A percentile compares a stretch with the other conserved stretches of the same genome.
Conservation (phyloP, 1,140 invertebrate species). For the Drosophila burlai region DNA sequence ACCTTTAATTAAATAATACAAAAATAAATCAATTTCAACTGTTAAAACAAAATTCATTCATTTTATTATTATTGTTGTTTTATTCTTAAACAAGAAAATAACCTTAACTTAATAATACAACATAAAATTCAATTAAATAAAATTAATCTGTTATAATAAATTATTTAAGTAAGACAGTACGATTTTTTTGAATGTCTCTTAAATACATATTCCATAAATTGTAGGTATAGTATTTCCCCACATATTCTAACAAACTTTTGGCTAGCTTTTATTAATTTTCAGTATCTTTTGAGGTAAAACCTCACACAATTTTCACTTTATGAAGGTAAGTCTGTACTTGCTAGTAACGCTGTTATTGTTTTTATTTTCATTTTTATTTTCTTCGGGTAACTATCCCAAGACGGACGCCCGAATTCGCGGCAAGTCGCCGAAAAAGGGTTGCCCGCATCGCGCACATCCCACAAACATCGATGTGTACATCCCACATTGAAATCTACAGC, state of each 20-base stretch:
- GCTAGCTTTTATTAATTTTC: no score
- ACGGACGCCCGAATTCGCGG: conserved; percentile 34
- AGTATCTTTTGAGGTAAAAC: background rate
- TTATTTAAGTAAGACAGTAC: background rate
- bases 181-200: background rate
- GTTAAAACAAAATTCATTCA: no score
- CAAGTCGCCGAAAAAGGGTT: conserved; percentile 36
- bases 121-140: no score
- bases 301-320: background rate
- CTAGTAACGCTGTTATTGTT: conserved; percentile 12
- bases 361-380: conserved; percentile 2
- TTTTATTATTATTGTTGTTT: no score
- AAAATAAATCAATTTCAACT: no score
- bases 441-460: conserved; percentile 23
- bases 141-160: no score
- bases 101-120: no score
- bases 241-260: background rate
- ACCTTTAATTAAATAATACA: no score
- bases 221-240: background rate
- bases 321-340: background rate
- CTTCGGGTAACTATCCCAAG: conserved; percentile 34
- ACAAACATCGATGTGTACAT: conserved; percentile 6
- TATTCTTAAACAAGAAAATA: no score
- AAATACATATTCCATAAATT: background rate
- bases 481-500: conserved; percentile 5